Evolutionary conservation across 2,888 invertebrate genomes (phyloP), one percentile per base, ranked within the genome.

Genomic region (Temnothorax unifasciatus): DNA sequence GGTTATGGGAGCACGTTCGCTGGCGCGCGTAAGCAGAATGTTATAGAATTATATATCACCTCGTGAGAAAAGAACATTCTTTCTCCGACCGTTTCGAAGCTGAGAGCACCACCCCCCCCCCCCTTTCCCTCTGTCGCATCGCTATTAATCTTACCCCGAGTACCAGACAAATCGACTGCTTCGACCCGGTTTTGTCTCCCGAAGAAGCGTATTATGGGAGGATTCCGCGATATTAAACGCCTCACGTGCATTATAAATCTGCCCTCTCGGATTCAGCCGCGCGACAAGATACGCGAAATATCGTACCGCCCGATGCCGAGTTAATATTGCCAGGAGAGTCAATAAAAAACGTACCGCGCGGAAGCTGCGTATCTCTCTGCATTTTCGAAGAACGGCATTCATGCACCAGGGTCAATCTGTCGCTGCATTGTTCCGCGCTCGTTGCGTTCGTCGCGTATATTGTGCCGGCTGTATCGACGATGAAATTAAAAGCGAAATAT

Each of bases 111-210:
- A 4, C 50, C 25, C 21, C 15, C 21, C 29, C 9, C 38, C 13
- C 8, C 47, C 38, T 15, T 15, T 34, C 29, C 4, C 38, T 6
- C 44, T 38, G 47, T 47, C 71, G 21, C 79, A n/a, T 50, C 47
- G 34, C 59, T 69, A 71, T 81, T 81, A 81, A 81, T 81, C 71
- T 61, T 47, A 6, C 8, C 57, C 47, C 4, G 44, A 34, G 25
- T 34, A 44, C n/a, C 41, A 11, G 59, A 71, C 71, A 71, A 71
- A 81, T 81, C 47, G 79, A 71, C 71, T 69, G n/a, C 47, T 38
- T 18, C 59, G 59, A 69, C 21, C 47, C 8, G 38, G 21, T 69
- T 71, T 81, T 81, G 47, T 81, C 79, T 81, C 47, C 15, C 44
- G n/a, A 66, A 54, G n/a, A 15, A 44, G 11, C 34, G 57, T 57